These are phyloP conservation scores for Heteractis magnifica DNA, from an alignment of 92 coral and sea anemone genomes.

Conservation along the genomic window DNA sequence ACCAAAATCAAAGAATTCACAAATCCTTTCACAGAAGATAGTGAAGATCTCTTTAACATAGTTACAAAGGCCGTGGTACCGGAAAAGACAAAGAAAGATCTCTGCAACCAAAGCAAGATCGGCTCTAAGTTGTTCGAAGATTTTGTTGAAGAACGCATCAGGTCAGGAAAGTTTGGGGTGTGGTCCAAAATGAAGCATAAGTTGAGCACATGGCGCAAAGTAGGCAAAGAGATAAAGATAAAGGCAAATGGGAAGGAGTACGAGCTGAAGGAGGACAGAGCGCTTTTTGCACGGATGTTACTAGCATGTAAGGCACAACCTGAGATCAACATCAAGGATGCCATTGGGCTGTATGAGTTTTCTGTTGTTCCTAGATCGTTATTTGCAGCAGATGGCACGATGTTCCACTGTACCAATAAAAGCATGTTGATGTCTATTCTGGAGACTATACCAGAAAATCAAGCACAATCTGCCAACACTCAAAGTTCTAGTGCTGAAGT, in stretches of 20 bases:
- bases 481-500: background rate
- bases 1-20: background rate
- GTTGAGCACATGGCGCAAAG: background rate
- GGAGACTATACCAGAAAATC: background rate
- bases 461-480: too few relatives aligned
- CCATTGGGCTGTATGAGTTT: slow-evolving; percentile 4
- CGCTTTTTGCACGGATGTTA: slow-evolving; percentile 4
- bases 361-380: slow-evolving; percentile 11
- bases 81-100: slow-evolving; percentile 1
- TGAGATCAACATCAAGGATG: slow-evolving; percentile 11
- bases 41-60: slow-evolving; percentile 7
- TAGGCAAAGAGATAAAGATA: background rate
- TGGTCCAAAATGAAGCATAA: slow-evolving; percentile 3
- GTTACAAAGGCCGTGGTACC: slow-evolving; percentile 15
- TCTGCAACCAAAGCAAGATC: background rate
- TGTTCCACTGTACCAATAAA: slow-evolving; percentile 14
- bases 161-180: background rate
- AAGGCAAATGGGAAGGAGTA: background rate
- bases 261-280: slow-evolving; percentile 2
- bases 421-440: slow-evolving; percentile 22
- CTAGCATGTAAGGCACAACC: slow-evolving; percentile 3
- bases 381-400: slow-evolving; percentile 16
- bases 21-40: background rate
- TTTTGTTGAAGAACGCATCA: slow-evolving; percentile 8
- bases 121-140: background rate